Base-by-base conservation (phyloP, 2,113 vertebrate genomes). In the Istiophorus platypterus region DNA sequence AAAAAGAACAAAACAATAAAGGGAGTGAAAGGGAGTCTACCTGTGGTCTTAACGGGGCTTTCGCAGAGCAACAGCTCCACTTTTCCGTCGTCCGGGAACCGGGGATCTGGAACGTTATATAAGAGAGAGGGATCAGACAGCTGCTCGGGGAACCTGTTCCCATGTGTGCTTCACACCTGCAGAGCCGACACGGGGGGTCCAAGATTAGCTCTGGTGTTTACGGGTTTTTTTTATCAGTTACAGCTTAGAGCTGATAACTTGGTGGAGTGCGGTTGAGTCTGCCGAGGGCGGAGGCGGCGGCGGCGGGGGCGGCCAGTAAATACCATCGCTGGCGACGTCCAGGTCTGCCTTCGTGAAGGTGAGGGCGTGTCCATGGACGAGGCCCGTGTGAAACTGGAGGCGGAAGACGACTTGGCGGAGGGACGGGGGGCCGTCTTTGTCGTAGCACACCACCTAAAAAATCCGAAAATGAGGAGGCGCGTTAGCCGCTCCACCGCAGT, bases 351-450 rank as follows among this genome's bases (percentile, higher is more conserved):
- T 99, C 15, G 88, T 84, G 77, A 99, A 97, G 0, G 96, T 86
- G 1, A 97, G 93, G 7, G 88, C 5, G 4, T 92, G 92, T 65
- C 95, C 95, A 39, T 95, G 94, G 31, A 97, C 79, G 0, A 97
- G 93, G 22, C 97, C 97, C 0, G 96, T 97, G 84, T 99, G 98
- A 78, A 99, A 97, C 94, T 99, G 98, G 79, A 98, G 93, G 11
- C 96, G 95, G 92, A 99, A 99, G 82, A 99, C 62, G 13, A 95
- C 92, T 56, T 97, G 96, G 0, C 97, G 95, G 26, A 93, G 95
- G 74, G 91, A 87, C 0, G 93, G 90, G 7, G 71, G 85, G 63
- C 89, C 92, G 76, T 95, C 95, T 92, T 96, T 97, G 72, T 97
- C 95, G 29, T 98, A 99, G 89, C 97, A 99, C 49, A 97, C 97